Evolutionary conservation across 2,113 vertebrate species (phyloP), one percentile per base, ranked within the genome.

Genomic region (Penelope pileata): DNA sequence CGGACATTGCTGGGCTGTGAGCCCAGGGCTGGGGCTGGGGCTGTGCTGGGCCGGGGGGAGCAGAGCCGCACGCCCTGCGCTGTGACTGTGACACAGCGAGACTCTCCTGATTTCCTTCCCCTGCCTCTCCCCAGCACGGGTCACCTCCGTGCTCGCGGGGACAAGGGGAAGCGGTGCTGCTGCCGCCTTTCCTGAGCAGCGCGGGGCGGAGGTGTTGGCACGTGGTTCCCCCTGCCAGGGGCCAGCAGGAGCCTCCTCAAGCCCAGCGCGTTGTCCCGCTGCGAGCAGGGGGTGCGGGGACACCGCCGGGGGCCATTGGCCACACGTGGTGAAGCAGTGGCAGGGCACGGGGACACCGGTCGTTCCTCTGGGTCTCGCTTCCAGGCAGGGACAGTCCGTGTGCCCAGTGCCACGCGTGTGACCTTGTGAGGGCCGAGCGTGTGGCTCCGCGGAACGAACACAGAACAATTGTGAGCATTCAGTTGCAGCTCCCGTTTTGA

Each of bases 401-500:
- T 15, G 5, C 58, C 60, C 42, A 8, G 0, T 1, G 7, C 23
- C 7, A 13, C 42, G 22, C 60, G 1, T 1, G 22, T 73, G 93
- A 94, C 96, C 96, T 97, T 95, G 95, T 91, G 58, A 66, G 83
- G 91, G 88, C 68, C 50, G 4, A 86, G 78, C 17, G 23, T 88
- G 95, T 93, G 95, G 88, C 66, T 68, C 82, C 47, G 73, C 80
- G 69, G 94, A 97, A 92, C 96, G 87, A 96, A 95, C 56, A 94
- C 91, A 92, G 87, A 97, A 97, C 94, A 81, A 96, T 90, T 81
- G 74, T 86, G 94, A 95, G 94, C 94, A 96, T 97, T 97, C 96
- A 96, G 88, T 97, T 97, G 96, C 81, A 45, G 94, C 92, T 95
- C 78, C 94, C 43, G 77, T 88, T 97, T 96, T 90, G 94, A 94